Percentiles rank a stretch among this genome's conserved stretches.
phyloP scores from a whole-genome alignment of 2,888 invertebrate genomes.

The Heteromurus nitidus region DNA sequence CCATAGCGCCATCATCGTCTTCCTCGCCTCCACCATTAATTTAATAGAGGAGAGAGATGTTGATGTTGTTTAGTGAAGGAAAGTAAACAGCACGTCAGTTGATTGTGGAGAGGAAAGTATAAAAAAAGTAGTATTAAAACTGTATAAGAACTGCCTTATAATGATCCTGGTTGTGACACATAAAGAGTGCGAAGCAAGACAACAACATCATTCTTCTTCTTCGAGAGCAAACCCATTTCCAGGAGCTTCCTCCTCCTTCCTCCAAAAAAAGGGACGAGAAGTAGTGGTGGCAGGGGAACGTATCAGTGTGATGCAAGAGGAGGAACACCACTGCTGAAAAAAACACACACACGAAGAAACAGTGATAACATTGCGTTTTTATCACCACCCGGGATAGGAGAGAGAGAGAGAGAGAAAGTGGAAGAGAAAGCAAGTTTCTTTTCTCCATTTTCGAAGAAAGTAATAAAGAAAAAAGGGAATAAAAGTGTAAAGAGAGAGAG shows the following conservation, averaged over 20 bases:
- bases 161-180: conserved; percentile 22
- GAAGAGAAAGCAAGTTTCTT: conserved; percentile 29
- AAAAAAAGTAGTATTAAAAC: neutral
- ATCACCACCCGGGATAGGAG: too few species aligned
- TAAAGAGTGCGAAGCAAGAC: conserved; percentile 1
- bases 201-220: neutral
- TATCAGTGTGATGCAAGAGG: conserved; percentile 5
- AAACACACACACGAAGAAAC: neutral
- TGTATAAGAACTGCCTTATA: neutral
- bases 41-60: neutral
- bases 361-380: neutral
- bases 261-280: too few species aligned
- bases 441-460: conserved; percentile 33
- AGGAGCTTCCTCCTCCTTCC: neutral
- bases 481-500: conserved; percentile 42
- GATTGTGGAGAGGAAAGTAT: neutral
- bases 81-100: neutral
- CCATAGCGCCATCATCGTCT: neutral
- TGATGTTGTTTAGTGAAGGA: neutral
- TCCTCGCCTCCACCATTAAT: conserved; percentile 1
- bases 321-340: neutral
- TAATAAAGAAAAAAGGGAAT: conserved; percentile 41
- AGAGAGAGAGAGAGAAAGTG: too few species aligned
- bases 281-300: neutral
- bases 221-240: neutral